phyloP scores from a whole-genome alignment of 2,888 invertebrate species.

The Drosophila kanekoi region DNA sequence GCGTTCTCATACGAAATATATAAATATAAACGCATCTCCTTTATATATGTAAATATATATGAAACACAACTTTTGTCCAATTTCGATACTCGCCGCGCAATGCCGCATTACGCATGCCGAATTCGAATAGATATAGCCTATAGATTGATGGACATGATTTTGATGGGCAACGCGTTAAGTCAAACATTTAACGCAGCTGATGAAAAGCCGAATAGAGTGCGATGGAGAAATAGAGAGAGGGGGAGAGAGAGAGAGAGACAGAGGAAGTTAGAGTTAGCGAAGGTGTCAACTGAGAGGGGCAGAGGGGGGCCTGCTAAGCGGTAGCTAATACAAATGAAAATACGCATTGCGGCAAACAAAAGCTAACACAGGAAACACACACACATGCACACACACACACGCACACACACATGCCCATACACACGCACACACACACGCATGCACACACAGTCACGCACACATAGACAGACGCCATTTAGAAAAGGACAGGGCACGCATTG shows the following conservation, averaged over 20 bases:
- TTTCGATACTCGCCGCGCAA: not conserved
- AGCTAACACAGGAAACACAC: conserved; percentile 54
- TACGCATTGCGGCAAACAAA: conserved; percentile 79
- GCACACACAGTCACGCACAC: conserved; percentile 4
- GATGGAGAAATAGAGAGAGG: conserved; percentile 10
- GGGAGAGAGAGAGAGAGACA: conserved; percentile 5
- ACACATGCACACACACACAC: conserved; percentile 9
- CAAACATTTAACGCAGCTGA: conserved; percentile 59
- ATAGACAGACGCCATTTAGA: conserved; percentile 11
- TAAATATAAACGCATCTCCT: no score
- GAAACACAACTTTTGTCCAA: not conserved
- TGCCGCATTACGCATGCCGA: conserved; percentile 1
- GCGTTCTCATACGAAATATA: no score
- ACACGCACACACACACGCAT: conserved; percentile 17
- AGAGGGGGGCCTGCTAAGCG: conserved; percentile 2
- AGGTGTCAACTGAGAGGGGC: conserved; percentile 6
- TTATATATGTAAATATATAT: no score
- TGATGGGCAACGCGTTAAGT: conserved; percentile 28
- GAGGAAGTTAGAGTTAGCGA: not conserved
- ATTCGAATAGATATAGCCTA: conserved; percentile 18
- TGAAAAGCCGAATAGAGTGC: conserved; percentile 48
- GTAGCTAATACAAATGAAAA: conserved; percentile 67
- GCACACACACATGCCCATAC: conserved; percentile 12
- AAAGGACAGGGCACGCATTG: conserved; percentile 26
- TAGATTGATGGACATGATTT: conserved; percentile 21